Conservation (phyloP, 2,888 invertebrate genomes). For the Acrobasis consociella region DNA sequence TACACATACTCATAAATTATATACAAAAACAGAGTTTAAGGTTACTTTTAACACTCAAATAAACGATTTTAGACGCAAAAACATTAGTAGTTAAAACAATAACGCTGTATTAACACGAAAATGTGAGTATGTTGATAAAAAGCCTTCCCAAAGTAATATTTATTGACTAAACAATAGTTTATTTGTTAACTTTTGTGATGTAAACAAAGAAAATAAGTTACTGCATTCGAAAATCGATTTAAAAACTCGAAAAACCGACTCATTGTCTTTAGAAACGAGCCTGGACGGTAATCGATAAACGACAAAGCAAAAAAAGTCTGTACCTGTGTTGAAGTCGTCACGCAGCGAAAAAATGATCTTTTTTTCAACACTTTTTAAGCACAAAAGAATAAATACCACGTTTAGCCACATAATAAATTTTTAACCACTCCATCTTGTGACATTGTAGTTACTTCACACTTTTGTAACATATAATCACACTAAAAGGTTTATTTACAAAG, state of each 20-base stretch:
- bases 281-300: constrained; percentile 59
- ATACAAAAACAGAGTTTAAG: background rate
- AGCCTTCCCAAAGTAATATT: background rate
- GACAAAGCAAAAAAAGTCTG: constrained; percentile 49
- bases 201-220: constrained; percentile 29
- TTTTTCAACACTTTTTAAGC: constrained; percentile 44
- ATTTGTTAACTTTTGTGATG: constrained; percentile 5
- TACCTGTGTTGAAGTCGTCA: constrained; percentile 50
- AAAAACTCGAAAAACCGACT: background rate
- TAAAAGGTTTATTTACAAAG: constrained; percentile 39
- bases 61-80: background rate
- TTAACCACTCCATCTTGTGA: constrained; percentile 22
- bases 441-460: constrained; percentile 25
- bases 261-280: constrained; percentile 32
- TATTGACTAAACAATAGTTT: constrained; percentile 25
- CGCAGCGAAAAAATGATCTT: constrained; percentile 51
- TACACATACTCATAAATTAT: background rate
- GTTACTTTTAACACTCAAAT: background rate
- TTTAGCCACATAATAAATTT: constrained; percentile 27
- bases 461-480: constrained; percentile 24
- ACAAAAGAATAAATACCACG: constrained; percentile 28
- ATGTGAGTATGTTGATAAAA: background rate
- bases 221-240: background rate
- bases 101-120: background rate
- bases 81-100: background rate